These are phyloP conservation scores for Acrocephalus arundinaceus DNA, from an alignment of 2,113 vertebrate genomes.

Conservation along the genomic window DNA sequence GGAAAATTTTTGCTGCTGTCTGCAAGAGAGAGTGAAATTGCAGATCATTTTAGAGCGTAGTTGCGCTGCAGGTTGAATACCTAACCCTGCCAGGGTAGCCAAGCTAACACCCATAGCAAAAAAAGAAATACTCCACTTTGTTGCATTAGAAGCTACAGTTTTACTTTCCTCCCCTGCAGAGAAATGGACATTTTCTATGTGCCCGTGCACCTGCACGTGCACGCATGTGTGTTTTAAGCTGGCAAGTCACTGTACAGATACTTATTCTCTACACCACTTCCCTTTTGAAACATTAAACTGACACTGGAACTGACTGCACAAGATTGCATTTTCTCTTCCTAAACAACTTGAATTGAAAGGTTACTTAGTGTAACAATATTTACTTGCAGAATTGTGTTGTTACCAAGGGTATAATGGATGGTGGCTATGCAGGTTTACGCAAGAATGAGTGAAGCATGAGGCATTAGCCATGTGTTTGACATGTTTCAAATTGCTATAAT, in stretches of 20 bases:
- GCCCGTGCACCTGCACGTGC: fast-evolving
- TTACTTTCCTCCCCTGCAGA: neutral
- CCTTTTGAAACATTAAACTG: slow-evolving; percentile 85
- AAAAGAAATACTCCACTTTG: neutral
- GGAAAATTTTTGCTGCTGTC: slow-evolving; percentile 31
- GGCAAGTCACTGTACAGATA: slow-evolving; percentile 75
- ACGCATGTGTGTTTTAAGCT: neutral
- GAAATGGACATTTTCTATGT: neutral
- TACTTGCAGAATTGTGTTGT: slow-evolving; percentile 90
- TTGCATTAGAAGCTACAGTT: neutral
- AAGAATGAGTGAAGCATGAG: slow-evolving; percentile 89
- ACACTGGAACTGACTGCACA: slow-evolving; percentile 87
- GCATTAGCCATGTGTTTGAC: slow-evolving; percentile 91
- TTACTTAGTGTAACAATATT: slow-evolving; percentile 90
- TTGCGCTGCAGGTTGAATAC: neutral
- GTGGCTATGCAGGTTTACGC: slow-evolving; percentile 88
- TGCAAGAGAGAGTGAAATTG: neutral
- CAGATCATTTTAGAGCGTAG: neutral
- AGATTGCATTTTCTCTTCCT: slow-evolving; percentile 89
- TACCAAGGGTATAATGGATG: slow-evolving; percentile 89
- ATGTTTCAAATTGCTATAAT: slow-evolving; percentile 93
- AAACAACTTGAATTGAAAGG: slow-evolving; percentile 89
- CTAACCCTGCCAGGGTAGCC: neutral
- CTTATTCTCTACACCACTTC: slow-evolving; percentile 87
- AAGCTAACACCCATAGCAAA: neutral